phyloP scores from a whole-genome alignment of 2,888 invertebrate genomes.

The Tanypteryx hageni region DNA sequence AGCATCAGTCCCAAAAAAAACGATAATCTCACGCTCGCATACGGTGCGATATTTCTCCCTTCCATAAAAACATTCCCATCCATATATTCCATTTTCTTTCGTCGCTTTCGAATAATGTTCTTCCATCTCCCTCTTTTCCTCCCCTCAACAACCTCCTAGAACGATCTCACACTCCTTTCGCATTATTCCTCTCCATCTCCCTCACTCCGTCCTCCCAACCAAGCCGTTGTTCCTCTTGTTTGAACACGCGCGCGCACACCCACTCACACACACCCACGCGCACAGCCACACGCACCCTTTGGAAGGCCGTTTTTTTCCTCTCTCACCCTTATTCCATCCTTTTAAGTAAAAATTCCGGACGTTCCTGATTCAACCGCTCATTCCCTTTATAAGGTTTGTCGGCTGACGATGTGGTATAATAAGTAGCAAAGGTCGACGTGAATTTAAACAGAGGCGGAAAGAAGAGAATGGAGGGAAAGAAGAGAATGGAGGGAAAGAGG shows the following conservation, averaged over 20 bases:
- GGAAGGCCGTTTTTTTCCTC: too few species aligned
- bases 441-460: not conserved
- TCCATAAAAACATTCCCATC: too few species aligned
- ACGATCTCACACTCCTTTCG: too few species aligned
- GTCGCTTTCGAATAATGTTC: too few species aligned
- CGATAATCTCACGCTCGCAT: too few species aligned
- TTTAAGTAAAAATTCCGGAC: not conserved
- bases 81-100: too few species aligned
- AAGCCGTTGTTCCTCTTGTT: not conserved
- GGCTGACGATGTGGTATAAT: not conserved
- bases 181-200: too few species aligned
- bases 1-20: too few species aligned
- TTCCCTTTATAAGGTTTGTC: not conserved
- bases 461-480: not conserved
- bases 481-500: not conserved
- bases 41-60: too few species aligned
- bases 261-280: not conserved
- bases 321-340: not conserved
- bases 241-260: not conserved
- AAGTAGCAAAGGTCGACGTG: not conserved
- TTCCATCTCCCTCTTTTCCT: too few species aligned
- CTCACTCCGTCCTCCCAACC: not conserved
- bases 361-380: not conserved
- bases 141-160: too few species aligned
- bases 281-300: not conserved